Conservation (phyloP, 2,113 vertebrate genomes). For the Clarias gariepinus region DNA sequence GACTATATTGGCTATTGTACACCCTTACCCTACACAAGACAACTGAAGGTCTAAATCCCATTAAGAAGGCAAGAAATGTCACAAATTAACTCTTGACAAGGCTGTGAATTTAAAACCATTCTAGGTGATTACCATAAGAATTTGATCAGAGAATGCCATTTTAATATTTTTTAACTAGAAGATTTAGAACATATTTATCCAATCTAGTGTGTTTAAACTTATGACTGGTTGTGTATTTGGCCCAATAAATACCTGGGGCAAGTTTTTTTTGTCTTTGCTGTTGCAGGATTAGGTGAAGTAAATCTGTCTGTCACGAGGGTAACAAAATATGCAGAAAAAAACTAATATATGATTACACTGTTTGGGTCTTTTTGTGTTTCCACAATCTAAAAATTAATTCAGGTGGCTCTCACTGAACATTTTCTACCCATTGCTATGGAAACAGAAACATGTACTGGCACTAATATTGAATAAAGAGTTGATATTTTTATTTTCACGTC, state of each 20-base stretch:
- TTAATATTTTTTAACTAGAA: not conserved
- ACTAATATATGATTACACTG: not conserved
- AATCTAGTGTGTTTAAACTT: not conserved
- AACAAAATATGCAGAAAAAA: not conserved
- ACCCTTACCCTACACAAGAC: too few relatives aligned
- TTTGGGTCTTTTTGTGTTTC: not conserved
- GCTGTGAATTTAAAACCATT: too few relatives aligned
- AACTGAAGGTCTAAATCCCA: too few relatives aligned
- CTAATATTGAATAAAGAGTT: not conserved
- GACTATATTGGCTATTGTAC: too few relatives aligned
- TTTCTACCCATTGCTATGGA: conserved; percentile 13
- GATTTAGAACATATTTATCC: not conserved
- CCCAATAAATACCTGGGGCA: not conserved
- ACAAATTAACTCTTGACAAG: too few relatives aligned
- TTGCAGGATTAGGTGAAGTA: not conserved
- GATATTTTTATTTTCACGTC: not conserved
- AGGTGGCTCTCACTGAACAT: conserved; percentile 2
- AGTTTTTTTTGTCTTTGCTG: not conserved
- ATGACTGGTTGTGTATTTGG: not conserved
- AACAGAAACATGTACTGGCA: conserved; percentile 20
- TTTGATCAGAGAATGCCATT: too few relatives aligned
- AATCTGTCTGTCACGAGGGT: not conserved
- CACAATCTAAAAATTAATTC: not conserved
- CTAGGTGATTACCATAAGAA: too few relatives aligned
- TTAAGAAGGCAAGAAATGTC: too few relatives aligned